phyloP scores from a whole-genome alignment of 1,140 invertebrate genomes.

The Copidosoma floridanum region DNA sequence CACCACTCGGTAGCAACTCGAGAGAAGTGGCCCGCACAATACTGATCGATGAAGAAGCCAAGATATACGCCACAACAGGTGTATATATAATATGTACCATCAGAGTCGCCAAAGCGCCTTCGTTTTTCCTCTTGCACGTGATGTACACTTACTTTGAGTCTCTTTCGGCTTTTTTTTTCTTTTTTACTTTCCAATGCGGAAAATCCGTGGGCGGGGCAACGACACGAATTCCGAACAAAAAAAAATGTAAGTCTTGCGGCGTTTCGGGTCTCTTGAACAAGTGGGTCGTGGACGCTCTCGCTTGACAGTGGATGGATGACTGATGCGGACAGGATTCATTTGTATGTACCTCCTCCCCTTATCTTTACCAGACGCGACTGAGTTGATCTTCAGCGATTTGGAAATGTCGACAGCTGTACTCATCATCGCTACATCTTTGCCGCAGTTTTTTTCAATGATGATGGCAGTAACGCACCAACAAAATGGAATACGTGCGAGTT shows the following conservation, averaged over 20 bases:
- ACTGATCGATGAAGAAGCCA: no score
- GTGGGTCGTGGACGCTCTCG: constrained; percentile 6
- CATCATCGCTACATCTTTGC: neutral
- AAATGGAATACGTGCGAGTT: no score
- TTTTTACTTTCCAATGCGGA: neutral
- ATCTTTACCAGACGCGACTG: neutral
- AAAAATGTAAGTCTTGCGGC: constrained; percentile 18
- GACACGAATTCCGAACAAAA: constrained; percentile 17
- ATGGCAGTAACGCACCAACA: no score
- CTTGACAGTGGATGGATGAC: neutral
- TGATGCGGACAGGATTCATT: constrained; percentile 13
- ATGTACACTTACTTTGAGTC: no score
- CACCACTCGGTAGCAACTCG: neutral
- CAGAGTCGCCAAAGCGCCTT: no score
- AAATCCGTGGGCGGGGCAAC: constrained; percentile 19
- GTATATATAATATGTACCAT: no score
- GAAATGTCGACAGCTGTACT: constrained; percentile 14
- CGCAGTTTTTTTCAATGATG: neutral
- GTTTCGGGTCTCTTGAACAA: constrained; percentile 19
- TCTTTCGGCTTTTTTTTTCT: constrained; percentile 1
- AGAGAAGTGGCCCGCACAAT: no score
- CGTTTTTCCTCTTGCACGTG: no score
- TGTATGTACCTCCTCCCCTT: no score
- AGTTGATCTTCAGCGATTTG: constrained; percentile 9
- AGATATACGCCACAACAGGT: no score